Evolutionary conservation across 2,888 invertebrate genomes (phyloP).

Genomic region (Opisthograptis luteolata): DNA sequence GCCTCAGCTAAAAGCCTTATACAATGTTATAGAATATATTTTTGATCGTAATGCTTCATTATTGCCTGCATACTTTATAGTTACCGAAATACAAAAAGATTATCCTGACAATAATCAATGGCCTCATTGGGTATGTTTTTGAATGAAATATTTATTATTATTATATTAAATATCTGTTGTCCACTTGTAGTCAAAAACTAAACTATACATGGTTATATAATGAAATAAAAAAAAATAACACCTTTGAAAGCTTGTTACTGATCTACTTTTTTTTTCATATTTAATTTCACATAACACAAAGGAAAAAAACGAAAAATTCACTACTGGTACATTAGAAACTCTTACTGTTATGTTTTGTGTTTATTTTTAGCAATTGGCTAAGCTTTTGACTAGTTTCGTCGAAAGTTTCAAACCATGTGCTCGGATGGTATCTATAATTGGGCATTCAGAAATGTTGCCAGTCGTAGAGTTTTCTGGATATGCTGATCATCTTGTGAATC

Average conservation of each 20-base stretch:
- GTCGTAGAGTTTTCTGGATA: constrained; percentile 97
- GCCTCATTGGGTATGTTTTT: constrained; percentile 95
- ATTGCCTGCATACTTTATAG: constrained; percentile 96
- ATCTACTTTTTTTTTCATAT: too few relatives aligned
- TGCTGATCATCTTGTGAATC: constrained; percentile 94
- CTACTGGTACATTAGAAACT: too few relatives aligned
- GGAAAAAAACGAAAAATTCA: too few relatives aligned
- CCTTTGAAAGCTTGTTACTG: too few relatives aligned
- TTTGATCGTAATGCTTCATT: constrained; percentile 96
- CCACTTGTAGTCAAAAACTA: background rate
- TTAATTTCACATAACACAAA: background rate
- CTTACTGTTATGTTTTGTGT: background rate
- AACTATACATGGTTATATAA: too few relatives aligned
- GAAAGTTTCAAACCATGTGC: constrained; percentile 97
- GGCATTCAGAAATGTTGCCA: constrained; percentile 95
- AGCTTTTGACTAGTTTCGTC: constrained; percentile 93
- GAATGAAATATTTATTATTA: constrained; percentile 1
- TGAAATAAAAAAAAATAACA: too few relatives aligned
- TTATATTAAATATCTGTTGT: background rate
- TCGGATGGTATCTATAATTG: constrained; percentile 97
- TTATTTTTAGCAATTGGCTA: constrained; percentile 89
- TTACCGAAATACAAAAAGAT: constrained; percentile 96
- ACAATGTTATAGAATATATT: constrained; percentile 93
- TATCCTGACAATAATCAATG: constrained; percentile 91
- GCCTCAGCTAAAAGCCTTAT: constrained; percentile 91